Evolutionary conservation across 2,888 invertebrate genomes (phyloP).

Genomic region (Pecten maximus): DNA sequence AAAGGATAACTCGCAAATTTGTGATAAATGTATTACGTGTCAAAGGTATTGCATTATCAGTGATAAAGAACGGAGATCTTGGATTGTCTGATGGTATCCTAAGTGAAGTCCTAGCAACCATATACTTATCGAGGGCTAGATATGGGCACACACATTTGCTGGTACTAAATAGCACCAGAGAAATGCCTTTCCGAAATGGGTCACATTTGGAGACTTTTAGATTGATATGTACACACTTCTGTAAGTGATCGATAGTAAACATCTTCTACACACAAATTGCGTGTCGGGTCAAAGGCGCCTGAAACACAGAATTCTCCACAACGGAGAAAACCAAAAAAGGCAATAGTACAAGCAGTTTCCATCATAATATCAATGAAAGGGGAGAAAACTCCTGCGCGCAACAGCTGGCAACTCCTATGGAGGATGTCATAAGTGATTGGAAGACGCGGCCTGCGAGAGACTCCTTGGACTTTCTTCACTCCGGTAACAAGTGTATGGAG

Average conservation of each 20-base stretch:
- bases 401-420: background rate
- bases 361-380: slow-evolving; percentile 10
- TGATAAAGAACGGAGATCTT: slow-evolving; percentile 40
- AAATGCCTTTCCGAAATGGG: slow-evolving; percentile 45
- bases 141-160: too few relatives aligned
- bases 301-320: slow-evolving; percentile 47
- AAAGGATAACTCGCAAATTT: background rate
- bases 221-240: slow-evolving; percentile 33
- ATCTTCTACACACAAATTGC: slow-evolving; percentile 38
- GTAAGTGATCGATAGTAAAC: background rate
- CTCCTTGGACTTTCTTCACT: background rate
- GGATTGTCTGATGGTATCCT: too few relatives aligned
- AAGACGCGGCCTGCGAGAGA: background rate
- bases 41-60: background rate
- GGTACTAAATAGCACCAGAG: slow-evolving; percentile 21
- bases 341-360: slow-evolving; percentile 37
- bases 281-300: slow-evolving; percentile 34
- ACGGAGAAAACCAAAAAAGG: slow-evolving; percentile 43
- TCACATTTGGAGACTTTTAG: slow-evolving; percentile 46
- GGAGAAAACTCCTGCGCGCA: slow-evolving; percentile 19
- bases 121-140: too few relatives aligned
- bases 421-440: slow-evolving; percentile 36
- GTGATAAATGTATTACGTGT: slow-evolving; percentile 36
- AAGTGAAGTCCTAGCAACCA: too few relatives aligned
- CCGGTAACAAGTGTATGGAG: background rate